Evolutionary conservation across 2,888 invertebrate species (phyloP).

Genomic region (Rotaria magnacalcarata): DNA sequence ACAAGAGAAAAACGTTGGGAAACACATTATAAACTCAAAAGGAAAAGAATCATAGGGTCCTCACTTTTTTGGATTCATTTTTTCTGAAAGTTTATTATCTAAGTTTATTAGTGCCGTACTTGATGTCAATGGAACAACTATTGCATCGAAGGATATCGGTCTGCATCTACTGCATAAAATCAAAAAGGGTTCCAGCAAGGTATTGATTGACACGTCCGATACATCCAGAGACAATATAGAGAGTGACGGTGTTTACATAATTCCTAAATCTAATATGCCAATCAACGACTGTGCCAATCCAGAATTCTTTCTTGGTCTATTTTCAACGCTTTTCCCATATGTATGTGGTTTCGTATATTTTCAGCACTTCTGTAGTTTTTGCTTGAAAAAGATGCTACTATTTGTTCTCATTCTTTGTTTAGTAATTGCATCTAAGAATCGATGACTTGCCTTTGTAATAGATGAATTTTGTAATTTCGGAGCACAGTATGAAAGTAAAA

Average conservation of each 20-base stretch:
- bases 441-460: too few relatives aligned
- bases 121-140: not conserved
- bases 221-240: not conserved
- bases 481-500: too few relatives aligned
- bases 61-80: not conserved
- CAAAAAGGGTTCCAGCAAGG: too few relatives aligned
- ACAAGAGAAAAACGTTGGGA: too few relatives aligned
- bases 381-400: too few relatives aligned
- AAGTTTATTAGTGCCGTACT: not conserved
- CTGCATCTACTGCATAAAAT: not conserved
- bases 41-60: too few relatives aligned
- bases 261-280: not conserved
- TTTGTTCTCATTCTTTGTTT: too few relatives aligned
- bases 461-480: too few relatives aligned
- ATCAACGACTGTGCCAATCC: constrained; percentile 4
- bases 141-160: not conserved
- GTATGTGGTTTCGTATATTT: not conserved
- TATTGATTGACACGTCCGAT: too few relatives aligned
- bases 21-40: too few relatives aligned
- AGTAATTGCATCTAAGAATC: too few relatives aligned
- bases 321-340: not conserved
- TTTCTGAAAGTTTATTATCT: not conserved
- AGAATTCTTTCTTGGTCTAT: not conserved
- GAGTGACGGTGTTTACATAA: not conserved
- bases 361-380: too few relatives aligned